Evolutionary conservation across 2,888 invertebrate genomes (phyloP).

Genomic region (Lycia hirtaria): DNA sequence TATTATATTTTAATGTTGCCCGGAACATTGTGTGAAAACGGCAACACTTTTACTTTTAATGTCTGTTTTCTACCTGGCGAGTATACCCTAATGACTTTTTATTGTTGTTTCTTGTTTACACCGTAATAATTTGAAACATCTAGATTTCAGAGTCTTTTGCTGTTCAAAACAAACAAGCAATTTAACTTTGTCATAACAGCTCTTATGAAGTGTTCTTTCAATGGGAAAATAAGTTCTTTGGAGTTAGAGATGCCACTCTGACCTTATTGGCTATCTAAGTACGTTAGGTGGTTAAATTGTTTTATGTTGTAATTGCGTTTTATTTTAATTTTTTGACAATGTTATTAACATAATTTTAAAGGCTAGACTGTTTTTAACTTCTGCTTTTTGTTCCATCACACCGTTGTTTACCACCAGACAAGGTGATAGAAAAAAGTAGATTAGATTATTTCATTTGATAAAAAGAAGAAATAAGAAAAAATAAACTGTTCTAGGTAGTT

Average conservation of each 20-base stretch:
- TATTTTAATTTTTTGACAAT: too few species aligned
- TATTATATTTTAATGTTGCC: conserved; percentile 1
- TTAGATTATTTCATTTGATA: too few species aligned
- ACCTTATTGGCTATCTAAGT: background rate
- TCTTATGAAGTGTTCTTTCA: conserved; percentile 17
- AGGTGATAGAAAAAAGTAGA: too few species aligned
- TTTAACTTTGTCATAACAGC: conserved; percentile 30
- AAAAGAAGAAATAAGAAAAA: too few species aligned
- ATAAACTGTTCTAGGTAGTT: too few species aligned
- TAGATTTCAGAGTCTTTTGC: conserved; percentile 24
- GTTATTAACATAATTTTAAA: too few species aligned
- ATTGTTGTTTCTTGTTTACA: conserved; percentile 27
- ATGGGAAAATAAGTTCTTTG: conserved; percentile 13
- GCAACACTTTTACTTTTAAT: conserved; percentile 23
- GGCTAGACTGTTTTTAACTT: too few species aligned
- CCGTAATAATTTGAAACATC: conserved; percentile 24
- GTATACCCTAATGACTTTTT: conserved; percentile 25
- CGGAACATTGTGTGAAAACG: conserved; percentile 13
- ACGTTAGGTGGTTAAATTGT: background rate
- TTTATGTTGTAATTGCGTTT: too few species aligned
- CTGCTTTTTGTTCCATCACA: too few species aligned
- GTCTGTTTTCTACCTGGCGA: conserved; percentile 21
- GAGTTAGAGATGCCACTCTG: background rate
- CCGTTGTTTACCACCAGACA: too few species aligned
- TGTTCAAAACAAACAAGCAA: conserved; percentile 29